Conservation (phyloP, 2,888 invertebrate species). For the Oeneis ivallda region DNA sequence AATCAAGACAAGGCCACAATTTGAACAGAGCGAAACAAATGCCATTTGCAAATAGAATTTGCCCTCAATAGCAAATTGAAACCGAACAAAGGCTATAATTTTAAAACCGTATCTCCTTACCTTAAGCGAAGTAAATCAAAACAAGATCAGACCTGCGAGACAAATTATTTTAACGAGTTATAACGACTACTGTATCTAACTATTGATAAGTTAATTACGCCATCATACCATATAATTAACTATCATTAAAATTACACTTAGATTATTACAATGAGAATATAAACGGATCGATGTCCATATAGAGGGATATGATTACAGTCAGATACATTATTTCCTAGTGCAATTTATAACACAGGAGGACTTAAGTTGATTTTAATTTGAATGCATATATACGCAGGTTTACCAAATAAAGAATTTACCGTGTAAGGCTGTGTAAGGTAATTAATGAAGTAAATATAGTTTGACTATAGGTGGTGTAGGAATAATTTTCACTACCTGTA, state of each 20-base stretch:
- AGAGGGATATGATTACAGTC: slow-evolving; percentile 8
- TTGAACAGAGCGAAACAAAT: slow-evolving; percentile 1
- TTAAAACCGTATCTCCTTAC: slow-evolving; percentile 20
- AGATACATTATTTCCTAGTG: slow-evolving; percentile 19
- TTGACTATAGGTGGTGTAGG: neutral
- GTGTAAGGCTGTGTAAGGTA: slow-evolving; percentile 4
- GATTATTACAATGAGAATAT: slow-evolving; percentile 21
- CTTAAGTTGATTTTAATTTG: slow-evolving; percentile 5
- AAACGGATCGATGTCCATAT: slow-evolving; percentile 12
- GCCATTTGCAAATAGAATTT: slow-evolving; percentile 3
- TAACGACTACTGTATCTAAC: slow-evolving; percentile 16
- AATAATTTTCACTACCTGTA: neutral
- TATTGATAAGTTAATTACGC: slow-evolving; percentile 14
- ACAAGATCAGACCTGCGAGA: slow-evolving; percentile 19
- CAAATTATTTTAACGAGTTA: slow-evolving; percentile 19
- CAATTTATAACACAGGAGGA: slow-evolving; percentile 9
- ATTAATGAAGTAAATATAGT: slow-evolving; percentile 13
- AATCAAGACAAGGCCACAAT: neutral
- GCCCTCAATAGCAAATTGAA: slow-evolving; percentile 21
- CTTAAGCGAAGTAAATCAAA: slow-evolving; percentile 12
- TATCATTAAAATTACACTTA: slow-evolving; percentile 26
- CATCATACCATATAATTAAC: slow-evolving; percentile 27
- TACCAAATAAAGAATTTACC: slow-evolving; percentile 15
- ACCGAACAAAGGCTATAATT: slow-evolving; percentile 33
- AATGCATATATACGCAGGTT: neutral